Conservation (phyloP, 2,888 invertebrate genomes). For the Stenodema calcarata region DNA sequence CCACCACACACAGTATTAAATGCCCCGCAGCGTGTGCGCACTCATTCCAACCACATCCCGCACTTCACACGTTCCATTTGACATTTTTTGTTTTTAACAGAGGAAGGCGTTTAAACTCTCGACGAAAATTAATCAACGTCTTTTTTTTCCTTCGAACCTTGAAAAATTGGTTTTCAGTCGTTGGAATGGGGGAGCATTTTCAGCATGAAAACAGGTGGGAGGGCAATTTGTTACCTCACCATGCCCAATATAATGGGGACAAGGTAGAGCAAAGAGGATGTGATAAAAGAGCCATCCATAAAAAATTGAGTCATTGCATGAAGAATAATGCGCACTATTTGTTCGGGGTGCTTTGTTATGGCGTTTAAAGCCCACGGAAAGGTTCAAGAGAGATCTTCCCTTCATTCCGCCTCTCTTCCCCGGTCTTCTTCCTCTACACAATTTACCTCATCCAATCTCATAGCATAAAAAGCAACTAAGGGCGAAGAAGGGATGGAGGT, state of each 20-base stretch:
- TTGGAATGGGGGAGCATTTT: not conserved
- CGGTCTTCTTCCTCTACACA: constrained; percentile 14
- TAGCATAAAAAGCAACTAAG: constrained; percentile 13
- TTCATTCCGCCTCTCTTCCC: not conserved
- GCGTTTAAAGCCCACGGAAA: constrained; percentile 38
- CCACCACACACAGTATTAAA: no score
- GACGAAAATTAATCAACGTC: not conserved
- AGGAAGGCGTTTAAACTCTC: no score
- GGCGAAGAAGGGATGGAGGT: not conserved
- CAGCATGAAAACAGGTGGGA: not conserved
- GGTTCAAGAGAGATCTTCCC: constrained; percentile 37
- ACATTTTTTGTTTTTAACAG: no score
- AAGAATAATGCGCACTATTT: constrained; percentile 45
- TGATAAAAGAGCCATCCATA: constrained; percentile 45
- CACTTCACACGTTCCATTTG: no score
- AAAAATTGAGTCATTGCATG: constrained; percentile 48
- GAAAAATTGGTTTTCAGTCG: not conserved
- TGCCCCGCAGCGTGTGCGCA: no score
- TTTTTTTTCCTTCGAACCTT: not conserved
- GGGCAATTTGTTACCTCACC: constrained; percentile 15
- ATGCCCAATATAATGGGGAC: constrained; percentile 3
- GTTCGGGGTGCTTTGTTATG: constrained; percentile 47
- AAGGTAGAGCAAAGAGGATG: constrained; percentile 34
- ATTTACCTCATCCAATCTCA: constrained; percentile 47
- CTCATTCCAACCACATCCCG: no score